phyloP scores from a whole-genome alignment of 2,113 vertebrate genomes.

The mouse (Mus musculus) region DNA sequence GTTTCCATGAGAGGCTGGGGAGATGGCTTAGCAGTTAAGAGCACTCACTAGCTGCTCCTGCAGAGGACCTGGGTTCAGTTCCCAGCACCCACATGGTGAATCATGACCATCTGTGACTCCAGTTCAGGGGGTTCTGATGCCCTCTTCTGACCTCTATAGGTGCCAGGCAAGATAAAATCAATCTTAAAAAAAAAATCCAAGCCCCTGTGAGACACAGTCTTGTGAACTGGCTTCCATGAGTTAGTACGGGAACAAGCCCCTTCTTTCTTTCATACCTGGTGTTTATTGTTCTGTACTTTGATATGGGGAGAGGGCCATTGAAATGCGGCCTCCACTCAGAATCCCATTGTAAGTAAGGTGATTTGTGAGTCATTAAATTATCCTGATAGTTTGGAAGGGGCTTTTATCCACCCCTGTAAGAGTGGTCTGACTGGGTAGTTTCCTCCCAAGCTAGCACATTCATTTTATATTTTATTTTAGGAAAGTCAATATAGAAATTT shows the following conservation, averaged over 20 bases:
- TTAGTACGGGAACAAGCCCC: background rate
- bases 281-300: slow-evolving; percentile 14
- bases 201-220: slow-evolving; percentile 47
- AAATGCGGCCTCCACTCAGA: background rate
- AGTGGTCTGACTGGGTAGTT: background rate
- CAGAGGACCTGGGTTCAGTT: background rate
- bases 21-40: background rate
- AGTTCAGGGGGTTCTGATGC: background rate
- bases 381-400: background rate
- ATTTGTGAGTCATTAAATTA: background rate
- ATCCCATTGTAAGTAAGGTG: background rate
- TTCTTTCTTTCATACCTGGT: background rate
- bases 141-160: background rate
- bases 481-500: slow-evolving; percentile 42
- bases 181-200: background rate
- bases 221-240: slow-evolving; percentile 53
- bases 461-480: slow-evolving; percentile 31
- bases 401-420: background rate
- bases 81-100: background rate
- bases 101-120: background rate
- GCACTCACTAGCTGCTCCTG: background rate
- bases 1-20: slow-evolving; percentile 38
- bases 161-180: background rate
- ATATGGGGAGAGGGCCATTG: background rate
- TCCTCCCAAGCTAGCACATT: background rate